Base-by-base conservation (phyloP, 2,797 vertebrate species). In the Gephyroberyx darwinii region DNA sequence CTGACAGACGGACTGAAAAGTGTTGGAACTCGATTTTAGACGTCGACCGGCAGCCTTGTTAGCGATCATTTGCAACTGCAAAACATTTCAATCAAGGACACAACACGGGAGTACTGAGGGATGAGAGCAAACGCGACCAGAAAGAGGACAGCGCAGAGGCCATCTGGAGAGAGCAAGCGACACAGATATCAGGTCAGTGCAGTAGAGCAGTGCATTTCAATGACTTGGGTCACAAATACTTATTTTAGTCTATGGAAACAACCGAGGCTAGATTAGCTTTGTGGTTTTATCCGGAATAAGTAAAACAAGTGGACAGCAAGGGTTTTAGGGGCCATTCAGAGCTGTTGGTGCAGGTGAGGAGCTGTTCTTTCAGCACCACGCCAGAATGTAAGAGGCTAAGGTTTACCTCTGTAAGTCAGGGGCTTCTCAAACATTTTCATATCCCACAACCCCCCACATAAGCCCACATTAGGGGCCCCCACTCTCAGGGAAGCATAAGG, bases 121-220 rank as follows among this genome's bases (percentile, higher is more conserved):
- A 77, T 9, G 52, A 63, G 5, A 76, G 64, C 68, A 19, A 12
- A 45, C 2, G 8, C n/a, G 53, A 43, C 65, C 65, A 71, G 66
- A 65, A 45, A 60, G 77, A 83, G 80, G 72, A 87, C 79, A 66
- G 75, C 53, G 71, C 74, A 61, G 71, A 86, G 74, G 75, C 52
- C 76, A 55, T 66, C 71, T 76, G 84, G 82, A 81, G 78, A 65
- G 35, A 31, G 8, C 1, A 0, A 50, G 58, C 66, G 19, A 14
- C 78, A 72, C 59, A 53, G 26, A 80, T 8, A 53, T 68, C 86
- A 92, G 92, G 92, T 92, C 3, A 89, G 92, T 89, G 53, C 30
- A 12, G 6, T 50, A n/a, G 5, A 35, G 33, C 33, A 7, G 30
- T 66, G 64, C 30, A 30, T 30, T 30, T 45, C 5, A 17, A 17